Percentiles rank a stretch among this genome's conserved stretches.
These are phyloP conservation scores for Argyra leucocephala DNA, from an alignment of 2,888 invertebrate genomes.

Conservation along the genomic window DNA sequence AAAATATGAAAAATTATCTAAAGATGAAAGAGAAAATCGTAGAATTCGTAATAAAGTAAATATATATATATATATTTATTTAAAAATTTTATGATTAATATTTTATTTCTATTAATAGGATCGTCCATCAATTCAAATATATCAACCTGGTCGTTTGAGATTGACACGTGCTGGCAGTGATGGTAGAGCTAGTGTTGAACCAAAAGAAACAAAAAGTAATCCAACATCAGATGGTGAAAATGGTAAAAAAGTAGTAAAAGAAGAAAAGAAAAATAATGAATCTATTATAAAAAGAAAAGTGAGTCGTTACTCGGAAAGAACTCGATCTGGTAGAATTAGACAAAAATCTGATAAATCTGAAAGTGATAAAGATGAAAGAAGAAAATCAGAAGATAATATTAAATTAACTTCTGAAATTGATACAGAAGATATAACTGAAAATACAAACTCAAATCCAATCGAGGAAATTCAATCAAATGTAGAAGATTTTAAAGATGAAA, in stretches of 20 bases:
- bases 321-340: constrained; percentile 26
- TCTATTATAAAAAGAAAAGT: constrained; percentile 28
- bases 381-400: neutral
- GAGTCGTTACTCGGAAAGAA: constrained; percentile 33
- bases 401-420: neutral
- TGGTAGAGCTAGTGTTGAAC: constrained; percentile 22
- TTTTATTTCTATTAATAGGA: constrained; percentile 48
- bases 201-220: constrained; percentile 27
- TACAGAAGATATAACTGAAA: neutral
- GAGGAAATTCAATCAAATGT: neutral
- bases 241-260: constrained; percentile 28
- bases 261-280: constrained; percentile 25
- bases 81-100: constrained; percentile 10
- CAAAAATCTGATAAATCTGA: constrained; percentile 16
- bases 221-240: constrained; percentile 32
- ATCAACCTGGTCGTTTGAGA: constrained; percentile 65
- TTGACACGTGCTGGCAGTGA: constrained; percentile 22
- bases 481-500: no score
- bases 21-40: constrained; percentile 22
- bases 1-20: constrained; percentile 14
- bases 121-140: constrained; percentile 80
- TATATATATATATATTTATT: constrained; percentile 7
- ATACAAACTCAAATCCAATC: neutral
- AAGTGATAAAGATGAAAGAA: neutral
- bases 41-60: constrained; percentile 40